These are phyloP conservation scores for Cosmorhoe ocellata DNA, from an alignment of 2,888 invertebrate genomes.

Conservation along the genomic window DNA sequence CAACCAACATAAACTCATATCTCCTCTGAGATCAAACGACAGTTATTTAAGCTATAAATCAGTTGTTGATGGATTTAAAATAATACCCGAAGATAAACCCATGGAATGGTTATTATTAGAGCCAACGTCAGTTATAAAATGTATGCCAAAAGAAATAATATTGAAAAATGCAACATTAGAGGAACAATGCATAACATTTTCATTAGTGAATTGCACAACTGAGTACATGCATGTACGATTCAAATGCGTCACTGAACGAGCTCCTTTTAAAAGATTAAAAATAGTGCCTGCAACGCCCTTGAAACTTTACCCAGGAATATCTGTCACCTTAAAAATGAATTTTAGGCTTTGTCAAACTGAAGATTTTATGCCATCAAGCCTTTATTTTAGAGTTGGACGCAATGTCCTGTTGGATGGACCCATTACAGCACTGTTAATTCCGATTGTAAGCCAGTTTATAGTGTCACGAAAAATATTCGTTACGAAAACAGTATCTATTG, in stretches of 20 bases:
- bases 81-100: slow-evolving; percentile 19
- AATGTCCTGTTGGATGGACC: slow-evolving; percentile 38
- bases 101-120: slow-evolving; percentile 40
- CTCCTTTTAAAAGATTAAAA: slow-evolving; percentile 45
- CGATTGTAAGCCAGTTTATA: slow-evolving; percentile 46
- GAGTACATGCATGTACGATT: slow-evolving; percentile 55
- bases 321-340: slow-evolving; percentile 47
- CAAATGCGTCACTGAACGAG: slow-evolving; percentile 47
- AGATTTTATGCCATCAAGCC: slow-evolving; percentile 42
- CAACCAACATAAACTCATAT: slow-evolving; percentile 57
- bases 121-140: slow-evolving; percentile 43
- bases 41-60: slow-evolving; percentile 37
- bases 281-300: slow-evolving; percentile 50
- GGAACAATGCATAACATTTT: slow-evolving; percentile 54
- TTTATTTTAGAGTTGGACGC: slow-evolving; percentile 57
- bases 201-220: slow-evolving; percentile 50
- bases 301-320: slow-evolving; percentile 60
- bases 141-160: slow-evolving; percentile 47
- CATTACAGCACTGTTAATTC: slow-evolving; percentile 51
- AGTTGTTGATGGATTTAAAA: slow-evolving; percentile 4
- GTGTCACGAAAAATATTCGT: slow-evolving; percentile 39
- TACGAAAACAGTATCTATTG: slow-evolving; percentile 49
- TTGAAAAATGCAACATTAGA: slow-evolving; percentile 40
- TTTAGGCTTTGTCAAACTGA: slow-evolving; percentile 44
- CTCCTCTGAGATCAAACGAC: slow-evolving; percentile 44